phyloP scores from a whole-genome alignment of 2,113 vertebrate species.

The Cottus gobio region DNA sequence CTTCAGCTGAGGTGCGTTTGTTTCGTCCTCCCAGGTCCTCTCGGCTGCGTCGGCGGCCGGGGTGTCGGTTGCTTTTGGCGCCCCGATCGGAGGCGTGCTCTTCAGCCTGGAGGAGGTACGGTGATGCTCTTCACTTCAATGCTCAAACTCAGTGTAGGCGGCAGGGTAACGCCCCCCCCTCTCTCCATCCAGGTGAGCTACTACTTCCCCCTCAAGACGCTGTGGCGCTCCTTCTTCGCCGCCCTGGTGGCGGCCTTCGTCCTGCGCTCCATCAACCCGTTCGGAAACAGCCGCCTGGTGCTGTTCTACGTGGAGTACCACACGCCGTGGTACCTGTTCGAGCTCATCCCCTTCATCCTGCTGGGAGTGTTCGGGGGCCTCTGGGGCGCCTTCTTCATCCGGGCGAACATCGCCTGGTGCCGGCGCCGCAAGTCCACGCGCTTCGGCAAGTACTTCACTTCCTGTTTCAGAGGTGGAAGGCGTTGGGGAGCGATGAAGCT shows the following conservation, averaged over 20 bases:
- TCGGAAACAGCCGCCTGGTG: slow-evolving; percentile 97
- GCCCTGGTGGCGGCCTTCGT: slow-evolving; percentile 98
- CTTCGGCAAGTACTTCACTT: slow-evolving; percentile 86
- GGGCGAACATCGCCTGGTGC: slow-evolving; percentile 98
- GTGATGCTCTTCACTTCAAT: slow-evolving; percentile 1
- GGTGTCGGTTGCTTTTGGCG: slow-evolving; percentile 97
- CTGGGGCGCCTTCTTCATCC: slow-evolving; percentile 99
- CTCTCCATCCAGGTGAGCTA: slow-evolving; percentile 90
- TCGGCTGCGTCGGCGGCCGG: slow-evolving; percentile 98
- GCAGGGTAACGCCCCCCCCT: neutral
- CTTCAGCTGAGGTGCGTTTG: slow-evolving; percentile 22
- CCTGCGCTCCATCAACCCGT: slow-evolving; percentile 98
- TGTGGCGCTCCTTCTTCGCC: slow-evolving; percentile 99
- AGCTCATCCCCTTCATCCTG: slow-evolving; percentile 98
- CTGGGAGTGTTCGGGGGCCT: slow-evolving; percentile 97
- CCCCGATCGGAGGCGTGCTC: slow-evolving; percentile 98
- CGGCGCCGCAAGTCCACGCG: slow-evolving; percentile 95
- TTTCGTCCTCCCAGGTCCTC: slow-evolving; percentile 86
- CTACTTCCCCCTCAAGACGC: slow-evolving; percentile 98
- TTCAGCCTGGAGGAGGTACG: slow-evolving; percentile 98
- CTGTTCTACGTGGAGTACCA: slow-evolving; percentile 99
- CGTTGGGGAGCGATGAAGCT: neutral
- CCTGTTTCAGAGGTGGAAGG: neutral
- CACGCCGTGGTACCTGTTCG: slow-evolving; percentile 99
- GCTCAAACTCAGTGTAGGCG: neutral